A percentile compares a stretch with the other conserved stretches of the same genome.
These are phyloP conservation scores for Laterallus jamaicensis DNA, from an alignment of 2,113 vertebrate species.

Conservation along the genomic window DNA sequence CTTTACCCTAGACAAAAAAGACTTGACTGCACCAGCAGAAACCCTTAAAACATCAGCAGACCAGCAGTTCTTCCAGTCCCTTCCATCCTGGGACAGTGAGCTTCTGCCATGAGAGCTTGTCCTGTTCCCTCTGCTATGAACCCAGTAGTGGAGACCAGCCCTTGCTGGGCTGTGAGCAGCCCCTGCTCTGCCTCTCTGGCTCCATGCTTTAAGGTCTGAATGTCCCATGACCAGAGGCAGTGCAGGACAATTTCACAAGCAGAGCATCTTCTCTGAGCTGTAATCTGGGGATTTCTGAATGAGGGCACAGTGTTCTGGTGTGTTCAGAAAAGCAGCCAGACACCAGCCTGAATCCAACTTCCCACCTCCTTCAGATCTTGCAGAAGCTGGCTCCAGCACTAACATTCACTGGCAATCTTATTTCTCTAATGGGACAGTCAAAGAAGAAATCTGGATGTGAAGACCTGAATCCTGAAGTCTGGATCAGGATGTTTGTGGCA, in stretches of 20 bases:
- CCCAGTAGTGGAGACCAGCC: not conserved
- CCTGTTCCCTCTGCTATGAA: not conserved
- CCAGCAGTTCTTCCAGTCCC: not conserved
- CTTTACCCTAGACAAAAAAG: not conserved
- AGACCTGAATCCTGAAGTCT: not conserved
- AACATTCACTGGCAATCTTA: not conserved
- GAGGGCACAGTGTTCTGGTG: not conserved
- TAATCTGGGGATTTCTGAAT: not conserved
- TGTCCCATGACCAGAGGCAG: not conserved
- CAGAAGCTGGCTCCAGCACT: not conserved
- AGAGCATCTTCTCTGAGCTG: not conserved
- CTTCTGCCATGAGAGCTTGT: not conserved
- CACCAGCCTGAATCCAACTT: not conserved
- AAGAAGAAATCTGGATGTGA: not conserved
- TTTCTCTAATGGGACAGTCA: not conserved
- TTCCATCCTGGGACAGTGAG: not conserved
- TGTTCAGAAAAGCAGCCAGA: not conserved
- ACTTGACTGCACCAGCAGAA: not conserved
- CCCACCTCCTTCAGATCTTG: not conserved
- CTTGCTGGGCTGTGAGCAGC: not conserved
- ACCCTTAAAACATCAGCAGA: not conserved
- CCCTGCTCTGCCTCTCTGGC: not conserved
- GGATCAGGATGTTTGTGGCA: not conserved
- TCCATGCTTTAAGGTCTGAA: not conserved
- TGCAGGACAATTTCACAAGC: not conserved